Evolutionary conservation across 2,113 vertebrate species (phyloP).

Genomic region (Gallinago media): DNA sequence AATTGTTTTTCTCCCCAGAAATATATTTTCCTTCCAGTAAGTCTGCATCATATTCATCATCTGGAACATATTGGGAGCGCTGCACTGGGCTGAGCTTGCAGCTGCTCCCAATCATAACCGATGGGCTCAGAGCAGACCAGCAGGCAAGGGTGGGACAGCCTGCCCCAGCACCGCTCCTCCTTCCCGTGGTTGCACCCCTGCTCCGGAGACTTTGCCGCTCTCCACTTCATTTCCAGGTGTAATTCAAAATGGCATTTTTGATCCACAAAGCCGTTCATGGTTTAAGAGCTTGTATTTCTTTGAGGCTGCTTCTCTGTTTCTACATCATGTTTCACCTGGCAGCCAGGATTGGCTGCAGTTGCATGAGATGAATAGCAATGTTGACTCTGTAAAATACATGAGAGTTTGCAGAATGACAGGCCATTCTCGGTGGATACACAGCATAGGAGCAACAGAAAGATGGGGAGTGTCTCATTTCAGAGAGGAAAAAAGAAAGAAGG

Average conservation of each 20-base stretch:
- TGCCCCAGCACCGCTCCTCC: background rate
- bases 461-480: background rate
- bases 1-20: conserved; percentile 59
- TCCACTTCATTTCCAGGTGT: conserved; percentile 30
- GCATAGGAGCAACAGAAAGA: background rate
- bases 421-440: background rate
- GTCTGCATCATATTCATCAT: conserved; percentile 67
- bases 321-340: conserved; percentile 52
- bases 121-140: background rate
- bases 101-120: conserved; percentile 69
- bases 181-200: rapidly evolving
- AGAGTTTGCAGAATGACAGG: conserved; percentile 1
- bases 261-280: conserved; percentile 16
- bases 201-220: background rate
- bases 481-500: background rate
- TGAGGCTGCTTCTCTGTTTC: conserved; percentile 5
- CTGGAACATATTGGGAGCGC: conserved; percentile 59
- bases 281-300: conserved; percentile 38
- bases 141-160: background rate
- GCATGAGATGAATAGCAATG: conserved; percentile 44
- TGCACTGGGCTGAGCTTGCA: conserved; percentile 52
- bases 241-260: conserved; percentile 52
- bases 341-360: conserved; percentile 42
- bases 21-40: conserved; percentile 61
- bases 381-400: conserved; percentile 25